These are phyloP conservation scores for Ophiodon elongatus DNA, from an alignment of 2,113 vertebrate species.

Conservation along the genomic window DNA sequence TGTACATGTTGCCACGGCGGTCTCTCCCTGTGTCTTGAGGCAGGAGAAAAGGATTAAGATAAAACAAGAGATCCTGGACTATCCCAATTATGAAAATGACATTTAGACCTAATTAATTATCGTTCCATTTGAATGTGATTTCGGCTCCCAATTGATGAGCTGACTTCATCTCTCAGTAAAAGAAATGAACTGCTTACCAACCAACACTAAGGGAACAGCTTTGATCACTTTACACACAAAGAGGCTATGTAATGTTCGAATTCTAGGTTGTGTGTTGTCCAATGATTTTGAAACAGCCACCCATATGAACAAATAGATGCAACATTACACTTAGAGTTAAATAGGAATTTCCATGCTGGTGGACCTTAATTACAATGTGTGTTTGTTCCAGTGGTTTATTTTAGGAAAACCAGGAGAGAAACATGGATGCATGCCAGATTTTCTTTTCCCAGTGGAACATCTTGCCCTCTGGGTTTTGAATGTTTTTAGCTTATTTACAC, in stretches of 20 bases:
- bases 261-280: not conserved
- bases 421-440: slow-evolving; percentile 2
- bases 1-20: not conserved
- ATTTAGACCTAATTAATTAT: slow-evolving; percentile 48
- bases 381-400: slow-evolving; percentile 27
- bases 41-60: not conserved
- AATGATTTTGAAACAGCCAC: not conserved
- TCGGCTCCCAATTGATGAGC: slow-evolving; percentile 29
- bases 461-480: not conserved
- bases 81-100: slow-evolving; percentile 40
- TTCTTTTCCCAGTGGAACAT: not conserved
- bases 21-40: not conserved
- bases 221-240: not conserved
- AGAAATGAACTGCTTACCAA: slow-evolving; percentile 23
- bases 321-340: not conserved
- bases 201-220: not conserved
- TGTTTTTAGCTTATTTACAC: not conserved
- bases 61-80: slow-evolving; percentile 15
- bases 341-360: slow-evolving; percentile 5
- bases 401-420: slow-evolving; percentile 6
- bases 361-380: slow-evolving; percentile 1
- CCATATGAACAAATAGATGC: not conserved
- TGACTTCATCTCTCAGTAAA: slow-evolving; percentile 10
- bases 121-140: slow-evolving; percentile 27
- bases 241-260: not conserved